Conservation (phyloP, 2,888 invertebrate genomes). For the Epistrophella euchroma region DNA sequence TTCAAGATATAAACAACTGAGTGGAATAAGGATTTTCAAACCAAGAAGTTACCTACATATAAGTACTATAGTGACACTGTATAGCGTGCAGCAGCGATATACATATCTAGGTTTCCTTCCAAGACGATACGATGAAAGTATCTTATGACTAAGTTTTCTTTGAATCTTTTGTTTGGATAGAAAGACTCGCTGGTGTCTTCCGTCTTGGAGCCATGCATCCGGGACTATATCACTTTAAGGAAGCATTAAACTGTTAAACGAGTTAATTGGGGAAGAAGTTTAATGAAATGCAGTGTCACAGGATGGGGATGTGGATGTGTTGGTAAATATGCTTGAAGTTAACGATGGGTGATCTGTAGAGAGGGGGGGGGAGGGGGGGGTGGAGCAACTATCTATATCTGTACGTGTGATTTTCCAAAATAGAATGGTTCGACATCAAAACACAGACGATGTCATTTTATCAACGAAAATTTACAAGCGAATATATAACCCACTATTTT, state of each 20-base stretch:
- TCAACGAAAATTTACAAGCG: slow-evolving; percentile 44
- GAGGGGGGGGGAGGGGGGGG: too few species aligned
- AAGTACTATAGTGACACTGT: background rate
- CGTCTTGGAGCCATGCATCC: slow-evolving; percentile 54
- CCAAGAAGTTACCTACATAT: slow-evolving; percentile 51
- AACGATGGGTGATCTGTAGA: background rate
- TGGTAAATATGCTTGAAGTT: background rate
- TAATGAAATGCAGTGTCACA: slow-evolving; percentile 74
- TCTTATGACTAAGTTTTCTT: slow-evolving; percentile 61
- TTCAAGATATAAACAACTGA: slow-evolving; percentile 34
- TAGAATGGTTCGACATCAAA: background rate
- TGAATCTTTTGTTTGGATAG: slow-evolving; percentile 56
- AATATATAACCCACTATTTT: background rate
- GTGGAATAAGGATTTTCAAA: slow-evolving; percentile 22
- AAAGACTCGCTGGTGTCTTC: slow-evolving; percentile 39
- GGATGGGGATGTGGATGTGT: slow-evolving; percentile 60
- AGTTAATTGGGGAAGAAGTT: slow-evolving; percentile 76
- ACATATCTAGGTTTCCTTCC: slow-evolving; percentile 15
- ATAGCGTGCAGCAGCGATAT: background rate
- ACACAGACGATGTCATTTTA: slow-evolving; percentile 36
- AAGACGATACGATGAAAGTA: slow-evolving; percentile 18
- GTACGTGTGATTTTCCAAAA: slow-evolving; percentile 35
- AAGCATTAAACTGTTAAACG: slow-evolving; percentile 75
- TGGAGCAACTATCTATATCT: background rate
- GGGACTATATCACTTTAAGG: slow-evolving; percentile 72